Percentiles rank a stretch among this genome's conserved stretches.
phyloP scores from a whole-genome alignment of 2,797 vertebrate genomes.

The Pyrocephalus nanus region DNA sequence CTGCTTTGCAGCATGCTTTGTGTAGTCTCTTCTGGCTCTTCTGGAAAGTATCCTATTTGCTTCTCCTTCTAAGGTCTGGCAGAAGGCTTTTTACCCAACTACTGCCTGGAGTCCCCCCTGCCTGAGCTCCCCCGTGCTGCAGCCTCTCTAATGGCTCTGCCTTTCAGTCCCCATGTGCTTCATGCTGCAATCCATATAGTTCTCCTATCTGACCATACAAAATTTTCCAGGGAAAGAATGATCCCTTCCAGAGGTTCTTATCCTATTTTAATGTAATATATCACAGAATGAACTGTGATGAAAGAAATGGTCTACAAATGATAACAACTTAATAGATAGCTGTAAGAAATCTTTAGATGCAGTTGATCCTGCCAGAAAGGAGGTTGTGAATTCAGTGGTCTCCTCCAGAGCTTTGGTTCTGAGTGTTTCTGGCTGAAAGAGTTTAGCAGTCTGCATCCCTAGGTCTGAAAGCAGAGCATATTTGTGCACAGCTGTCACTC shows the following conservation, averaged over 20 bases:
- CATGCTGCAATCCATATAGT: background rate
- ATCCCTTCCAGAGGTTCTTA: background rate
- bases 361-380: background rate
- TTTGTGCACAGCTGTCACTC: background rate
- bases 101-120: rapidly evolving
- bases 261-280: background rate
- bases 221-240: background rate
- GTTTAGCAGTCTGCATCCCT: background rate
- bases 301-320: background rate
- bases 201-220: background rate
- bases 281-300: background rate
- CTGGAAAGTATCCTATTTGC: background rate
- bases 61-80: background rate
- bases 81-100: background rate
- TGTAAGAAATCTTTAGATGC: background rate
- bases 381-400: background rate
- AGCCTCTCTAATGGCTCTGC: background rate
- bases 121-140: background rate
- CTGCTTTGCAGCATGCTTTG: background rate
- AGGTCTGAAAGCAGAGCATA: background rate
- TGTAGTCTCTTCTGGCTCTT: background rate
- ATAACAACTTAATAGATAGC: background rate
- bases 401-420: background rate
- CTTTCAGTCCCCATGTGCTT: background rate
- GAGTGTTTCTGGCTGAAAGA: background rate